Evolutionary conservation across 2,888 invertebrate species (phyloP), one percentile per base, ranked within the genome.

Genomic region (Dicranocentrus wangi): DNA sequence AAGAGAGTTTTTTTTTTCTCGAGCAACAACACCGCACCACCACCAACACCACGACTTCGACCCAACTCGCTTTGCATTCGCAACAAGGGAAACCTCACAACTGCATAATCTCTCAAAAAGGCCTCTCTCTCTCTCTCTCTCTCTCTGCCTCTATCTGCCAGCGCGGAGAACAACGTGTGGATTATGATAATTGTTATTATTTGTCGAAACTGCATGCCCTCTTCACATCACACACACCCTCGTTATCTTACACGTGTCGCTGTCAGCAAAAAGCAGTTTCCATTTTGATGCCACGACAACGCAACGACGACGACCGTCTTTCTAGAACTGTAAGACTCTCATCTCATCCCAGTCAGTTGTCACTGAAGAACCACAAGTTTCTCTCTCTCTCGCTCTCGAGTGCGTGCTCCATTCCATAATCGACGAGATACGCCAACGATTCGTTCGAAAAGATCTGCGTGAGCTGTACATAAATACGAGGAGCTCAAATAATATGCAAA

Each of bases 151-250:
- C n/a, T n/a, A n/a, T n/a, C n/a, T n/a, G n/a, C n/a, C n/a, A n/a
- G n/a, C n/a, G 15, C 66, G 21, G 58, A 27, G 47, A 76, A 69
- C 69, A 69, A 28, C 69, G 55, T 71, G 70, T 70, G 55, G 43
- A 66, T 79, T 71, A 79, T 79, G 79, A 79, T 79, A 71, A 79
- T 78, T 77, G 69, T 70, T 72, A 70, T 70, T 76, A 69, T 78
- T 78, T 71, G 78, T 79, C 79, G 71, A 79, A 78, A 78, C 47
- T 79, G 69, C 71, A 79, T 71, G 79, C 71, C 66, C 79, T 65
- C 63, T 78, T 78, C 55, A 65, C 55, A 47, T 47, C 27, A 68
- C 53, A 76, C 76, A 76, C 71, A 78, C 71, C 71, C 65, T 77
- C 70, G 61, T 71, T 78, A 65, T 78, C 71, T 71, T 79, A 79